These are phyloP conservation scores for Phaedon cochleariae DNA, from an alignment of 2,888 invertebrate species.

Conservation along the genomic window DNA sequence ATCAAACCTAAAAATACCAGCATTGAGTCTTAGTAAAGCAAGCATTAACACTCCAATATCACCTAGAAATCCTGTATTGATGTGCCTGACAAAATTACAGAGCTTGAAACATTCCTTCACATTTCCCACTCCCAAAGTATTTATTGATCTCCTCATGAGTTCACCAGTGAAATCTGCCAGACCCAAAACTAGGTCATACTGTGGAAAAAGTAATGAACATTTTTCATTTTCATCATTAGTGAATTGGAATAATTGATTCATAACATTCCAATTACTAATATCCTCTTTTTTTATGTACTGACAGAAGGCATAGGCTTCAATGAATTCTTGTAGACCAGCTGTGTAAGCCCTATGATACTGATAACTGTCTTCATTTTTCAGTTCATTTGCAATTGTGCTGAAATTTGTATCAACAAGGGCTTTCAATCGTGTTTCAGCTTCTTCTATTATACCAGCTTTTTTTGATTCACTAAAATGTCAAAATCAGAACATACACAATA, in stretches of 20 bases:
- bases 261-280: slow-evolving; percentile 67
- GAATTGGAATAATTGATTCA: slow-evolving; percentile 51
- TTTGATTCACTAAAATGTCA: slow-evolving; percentile 64
- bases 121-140: slow-evolving; percentile 80
- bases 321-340: slow-evolving; percentile 79
- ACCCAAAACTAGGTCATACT: slow-evolving; percentile 75
- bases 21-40: not conserved
- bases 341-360: slow-evolving; percentile 75
- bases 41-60: slow-evolving; percentile 18
- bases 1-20: slow-evolving; percentile 63
- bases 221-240: slow-evolving; percentile 38
- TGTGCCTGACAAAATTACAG: slow-evolving; percentile 75
- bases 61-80: slow-evolving; percentile 72
- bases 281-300: slow-evolving; percentile 70
- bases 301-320: slow-evolving; percentile 85
- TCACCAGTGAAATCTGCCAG: slow-evolving; percentile 90
- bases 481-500: slow-evolving; percentile 1
- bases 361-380: slow-evolving; percentile 75
- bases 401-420: slow-evolving; percentile 71
- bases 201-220: slow-evolving; percentile 57
- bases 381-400: slow-evolving; percentile 75
- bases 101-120: slow-evolving; percentile 75
- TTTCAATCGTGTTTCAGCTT: slow-evolving; percentile 74
- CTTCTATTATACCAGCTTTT: slow-evolving; percentile 65
- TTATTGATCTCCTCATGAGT: slow-evolving; percentile 88